Conservation (phyloP, 2,113 vertebrate genomes). For the Tragelaphus scriptus region DNA sequence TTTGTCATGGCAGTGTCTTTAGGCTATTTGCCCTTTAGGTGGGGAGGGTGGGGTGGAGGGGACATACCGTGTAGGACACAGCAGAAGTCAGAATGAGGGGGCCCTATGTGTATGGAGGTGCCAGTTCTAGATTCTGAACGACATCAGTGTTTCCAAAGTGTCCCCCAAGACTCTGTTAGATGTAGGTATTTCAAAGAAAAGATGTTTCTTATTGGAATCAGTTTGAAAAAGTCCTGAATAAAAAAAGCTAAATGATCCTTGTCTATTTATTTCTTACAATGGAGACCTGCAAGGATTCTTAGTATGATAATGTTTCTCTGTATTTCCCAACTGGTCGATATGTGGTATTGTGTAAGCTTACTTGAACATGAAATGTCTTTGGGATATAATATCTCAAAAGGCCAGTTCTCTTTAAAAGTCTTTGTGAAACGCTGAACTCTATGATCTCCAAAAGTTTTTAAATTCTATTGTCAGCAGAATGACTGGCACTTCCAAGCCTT, state of each 20-base stretch:
- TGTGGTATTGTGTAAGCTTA: not conserved
- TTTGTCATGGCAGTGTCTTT: not conserved
- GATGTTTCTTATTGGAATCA: not conserved
- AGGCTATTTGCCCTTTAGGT: not conserved
- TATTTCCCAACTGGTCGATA: not conserved
- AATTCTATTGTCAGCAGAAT: slow-evolving; percentile 16
- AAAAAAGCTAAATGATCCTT: not conserved
- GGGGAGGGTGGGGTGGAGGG: not conserved
- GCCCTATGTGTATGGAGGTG: rapidly evolving
- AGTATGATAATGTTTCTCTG: not conserved
- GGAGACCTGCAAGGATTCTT: not conserved
- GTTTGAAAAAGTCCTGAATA: not conserved
- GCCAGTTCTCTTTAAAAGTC: not conserved
- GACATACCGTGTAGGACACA: rapidly evolving
- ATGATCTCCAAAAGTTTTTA: slow-evolving; percentile 19
- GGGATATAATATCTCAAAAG: not conserved
- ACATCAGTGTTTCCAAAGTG: not conserved
- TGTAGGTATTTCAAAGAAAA: not conserved
- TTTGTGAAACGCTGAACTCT: not conserved
- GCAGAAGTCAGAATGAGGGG: too few species aligned
- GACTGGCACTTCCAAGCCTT: not conserved
- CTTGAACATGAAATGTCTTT: not conserved
- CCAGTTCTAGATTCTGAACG: not conserved
- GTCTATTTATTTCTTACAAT: not conserved
- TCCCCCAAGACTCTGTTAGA: not conserved